Conservation (phyloP, 2,888 invertebrate species). For the Dicyrtoma fusca region DNA sequence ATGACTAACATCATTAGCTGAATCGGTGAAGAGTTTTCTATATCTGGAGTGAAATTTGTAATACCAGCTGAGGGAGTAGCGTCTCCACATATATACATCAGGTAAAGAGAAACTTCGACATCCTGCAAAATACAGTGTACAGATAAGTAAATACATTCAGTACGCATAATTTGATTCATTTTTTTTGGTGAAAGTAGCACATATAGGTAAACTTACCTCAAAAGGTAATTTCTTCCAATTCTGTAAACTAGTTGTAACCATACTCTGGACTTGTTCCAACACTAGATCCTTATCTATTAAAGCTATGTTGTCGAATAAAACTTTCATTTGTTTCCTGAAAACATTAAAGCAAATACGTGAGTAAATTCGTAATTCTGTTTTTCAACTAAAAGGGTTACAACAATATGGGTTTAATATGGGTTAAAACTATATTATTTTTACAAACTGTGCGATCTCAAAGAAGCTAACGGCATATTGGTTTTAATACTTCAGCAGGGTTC, state of each 20-base stretch:
- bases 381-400: background rate
- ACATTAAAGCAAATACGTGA: slow-evolving; percentile 9
- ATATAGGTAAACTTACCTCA: slow-evolving; percentile 47
- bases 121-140: slow-evolving; percentile 58
- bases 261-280: slow-evolving; percentile 60
- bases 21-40: slow-evolving; percentile 47
- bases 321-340: slow-evolving; percentile 62
- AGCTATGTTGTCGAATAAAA: slow-evolving; percentile 63
- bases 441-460: slow-evolving; percentile 21
- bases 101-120: slow-evolving; percentile 62
- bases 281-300: slow-evolving; percentile 62
- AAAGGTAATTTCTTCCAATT: slow-evolving; percentile 61
- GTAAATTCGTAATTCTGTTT: slow-evolving; percentile 20
- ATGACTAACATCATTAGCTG: slow-evolving; percentile 62
- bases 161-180: slow-evolving; percentile 12
- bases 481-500: slow-evolving; percentile 24
- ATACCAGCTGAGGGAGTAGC: slow-evolving; percentile 31
- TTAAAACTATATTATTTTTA: too few relatives aligned
- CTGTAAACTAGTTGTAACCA: slow-evolving; percentile 60
- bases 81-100: slow-evolving; percentile 64
- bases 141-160: background rate
- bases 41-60: slow-evolving; percentile 42
- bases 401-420: background rate
- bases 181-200: background rate
- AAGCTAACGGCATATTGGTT: slow-evolving; percentile 12